These are phyloP conservation scores for Eulemur macaco DNA, from an alignment of 2,113 vertebrate species.

Conservation along the genomic window DNA sequence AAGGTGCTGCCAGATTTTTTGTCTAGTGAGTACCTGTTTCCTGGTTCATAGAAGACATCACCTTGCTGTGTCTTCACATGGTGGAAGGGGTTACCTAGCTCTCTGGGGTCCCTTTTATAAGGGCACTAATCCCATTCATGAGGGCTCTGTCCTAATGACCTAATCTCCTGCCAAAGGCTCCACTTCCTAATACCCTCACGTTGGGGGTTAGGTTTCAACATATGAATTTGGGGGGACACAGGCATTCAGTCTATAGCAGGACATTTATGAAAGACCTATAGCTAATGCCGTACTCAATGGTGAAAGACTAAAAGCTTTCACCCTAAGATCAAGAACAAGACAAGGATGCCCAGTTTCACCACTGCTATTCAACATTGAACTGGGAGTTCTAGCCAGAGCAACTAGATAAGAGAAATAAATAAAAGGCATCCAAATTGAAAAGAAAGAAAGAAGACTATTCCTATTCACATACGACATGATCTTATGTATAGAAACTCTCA, in stretches of 20 bases:
- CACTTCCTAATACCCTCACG: background rate
- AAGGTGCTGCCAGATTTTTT: background rate
- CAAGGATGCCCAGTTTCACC: background rate
- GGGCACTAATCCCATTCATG: background rate
- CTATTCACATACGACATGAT: background rate
- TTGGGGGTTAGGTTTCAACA: background rate
- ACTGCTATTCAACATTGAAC: background rate
- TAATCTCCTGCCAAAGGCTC: background rate
- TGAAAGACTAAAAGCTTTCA: background rate
- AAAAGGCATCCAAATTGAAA: background rate
- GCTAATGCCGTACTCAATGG: background rate
- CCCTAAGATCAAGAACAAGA: background rate
- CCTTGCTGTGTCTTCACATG: background rate
- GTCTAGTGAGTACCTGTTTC: background rate
- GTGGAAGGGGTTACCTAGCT: background rate
- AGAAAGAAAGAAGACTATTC: background rate
- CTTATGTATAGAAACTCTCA: background rate
- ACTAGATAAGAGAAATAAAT: background rate
- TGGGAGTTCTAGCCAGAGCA: background rate
- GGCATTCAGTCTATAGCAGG: background rate
- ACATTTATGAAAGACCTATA: background rate
- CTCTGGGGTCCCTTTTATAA: background rate
- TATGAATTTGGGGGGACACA: background rate
- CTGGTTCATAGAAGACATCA: background rate
- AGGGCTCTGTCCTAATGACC: background rate